These are phyloP conservation scores for Metopia argyrocephala DNA, from an alignment of 2,888 invertebrate genomes.

Conservation along the genomic window DNA sequence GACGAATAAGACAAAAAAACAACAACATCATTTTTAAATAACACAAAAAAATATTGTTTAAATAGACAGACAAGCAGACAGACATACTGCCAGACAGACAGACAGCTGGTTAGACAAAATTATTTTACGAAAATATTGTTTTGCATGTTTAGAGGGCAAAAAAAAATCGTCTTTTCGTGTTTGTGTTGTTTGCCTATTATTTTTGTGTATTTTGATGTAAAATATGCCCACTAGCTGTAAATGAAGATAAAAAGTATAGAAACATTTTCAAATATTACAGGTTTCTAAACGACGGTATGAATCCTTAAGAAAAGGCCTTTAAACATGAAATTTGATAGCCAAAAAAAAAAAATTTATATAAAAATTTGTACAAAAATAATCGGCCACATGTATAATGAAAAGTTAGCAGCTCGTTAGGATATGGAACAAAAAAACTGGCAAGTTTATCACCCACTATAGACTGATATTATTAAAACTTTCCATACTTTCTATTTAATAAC, in stretches of 20 bases:
- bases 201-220: neutral
- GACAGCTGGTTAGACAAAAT: neutral
- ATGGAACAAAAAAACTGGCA: too few relatives aligned
- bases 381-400: too few relatives aligned
- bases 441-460: too few relatives aligned
- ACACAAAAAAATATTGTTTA: constrained; percentile 49
- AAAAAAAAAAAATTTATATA: too few relatives aligned
- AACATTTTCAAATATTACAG: too few relatives aligned
- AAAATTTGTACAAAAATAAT: too few relatives aligned
- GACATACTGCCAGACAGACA: neutral
- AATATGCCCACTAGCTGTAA: neutral
- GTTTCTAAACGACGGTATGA: neutral
- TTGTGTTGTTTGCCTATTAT: too few relatives aligned
- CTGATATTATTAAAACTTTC: too few relatives aligned
- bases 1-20: constrained; percentile 22
- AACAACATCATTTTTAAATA: constrained; percentile 42
- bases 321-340: too few relatives aligned
- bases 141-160: neutral
- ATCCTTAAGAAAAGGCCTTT: neutral
- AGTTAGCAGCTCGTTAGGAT: too few relatives aligned
- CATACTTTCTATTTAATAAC: too few relatives aligned
- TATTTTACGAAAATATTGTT: neutral
- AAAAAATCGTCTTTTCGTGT: too few relatives aligned
- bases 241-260: neutral
- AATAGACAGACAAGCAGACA: neutral